These are phyloP conservation scores for Tachina grossa DNA, from an alignment of 2,888 invertebrate species.

Conservation along the genomic window DNA sequence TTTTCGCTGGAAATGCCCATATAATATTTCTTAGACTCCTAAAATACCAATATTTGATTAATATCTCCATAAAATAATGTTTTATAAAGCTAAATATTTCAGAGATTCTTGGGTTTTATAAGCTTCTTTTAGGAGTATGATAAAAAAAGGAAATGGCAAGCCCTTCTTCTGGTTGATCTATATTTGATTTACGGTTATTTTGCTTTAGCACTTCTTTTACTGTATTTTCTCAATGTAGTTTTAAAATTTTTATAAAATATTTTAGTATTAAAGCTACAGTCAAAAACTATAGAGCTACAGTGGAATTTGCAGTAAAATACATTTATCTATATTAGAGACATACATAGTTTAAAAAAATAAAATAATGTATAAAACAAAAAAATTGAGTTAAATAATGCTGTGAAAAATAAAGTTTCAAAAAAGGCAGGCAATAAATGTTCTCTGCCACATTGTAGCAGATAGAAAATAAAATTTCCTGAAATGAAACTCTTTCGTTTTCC, in stretches of 20 bases:
- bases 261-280: conserved; percentile 1
- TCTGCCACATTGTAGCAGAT: not conserved
- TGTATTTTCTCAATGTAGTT: not conserved
- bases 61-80: not conserved
- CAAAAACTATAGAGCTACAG: too few species aligned
- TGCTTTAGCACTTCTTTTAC: conserved; percentile 4
- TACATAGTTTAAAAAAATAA: not conserved
- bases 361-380: conserved; percentile 8
- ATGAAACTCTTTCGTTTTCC: conserved; percentile 1
- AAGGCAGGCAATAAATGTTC: conserved; percentile 1
- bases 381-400: conserved; percentile 6
- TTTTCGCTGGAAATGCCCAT: too few species aligned
- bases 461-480: not conserved
- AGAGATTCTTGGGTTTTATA: too few species aligned
- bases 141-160: not conserved
- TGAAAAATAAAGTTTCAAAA: conserved; percentile 18
- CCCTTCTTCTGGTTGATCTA: not conserved
- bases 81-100: not conserved
- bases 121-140: conserved; percentile 8
- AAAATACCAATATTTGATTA: not conserved
- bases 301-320: too few species aligned
- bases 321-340: not conserved
- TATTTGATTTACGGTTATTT: conserved; percentile 10
- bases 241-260: conserved; percentile 3
- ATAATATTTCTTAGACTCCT: not conserved